These are phyloP conservation scores for Coracias cyanogaster DNA, from an alignment of 2,797 vertebrate species.

Conservation along the genomic window DNA sequence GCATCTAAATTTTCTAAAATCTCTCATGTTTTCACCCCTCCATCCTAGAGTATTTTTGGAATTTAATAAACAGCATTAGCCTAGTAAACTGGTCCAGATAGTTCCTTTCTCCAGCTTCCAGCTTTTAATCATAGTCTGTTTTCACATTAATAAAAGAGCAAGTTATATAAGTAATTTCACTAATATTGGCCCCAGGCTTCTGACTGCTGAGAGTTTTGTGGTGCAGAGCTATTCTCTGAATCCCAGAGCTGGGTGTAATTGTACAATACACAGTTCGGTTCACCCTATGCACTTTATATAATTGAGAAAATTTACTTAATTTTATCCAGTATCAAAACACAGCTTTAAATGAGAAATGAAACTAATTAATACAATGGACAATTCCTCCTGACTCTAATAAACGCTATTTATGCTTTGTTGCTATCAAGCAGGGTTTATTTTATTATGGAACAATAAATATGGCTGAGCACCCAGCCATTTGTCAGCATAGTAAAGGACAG, in stretches of 20 bases:
- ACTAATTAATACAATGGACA: constrained; percentile 5
- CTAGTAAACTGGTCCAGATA: constrained; percentile 11
- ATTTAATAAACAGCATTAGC: constrained; percentile 26
- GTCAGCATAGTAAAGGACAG: constrained; percentile 3
- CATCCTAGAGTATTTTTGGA: not conserved
- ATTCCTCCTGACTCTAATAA: constrained; percentile 33
- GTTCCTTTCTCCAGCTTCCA: constrained; percentile 34
- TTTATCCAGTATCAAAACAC: constrained; percentile 19
- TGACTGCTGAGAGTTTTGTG: constrained; percentile 50
- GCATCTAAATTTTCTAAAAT: not conserved
- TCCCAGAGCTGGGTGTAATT: constrained; percentile 47
- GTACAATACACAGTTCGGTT: not conserved
- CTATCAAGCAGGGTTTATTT: constrained; percentile 6
- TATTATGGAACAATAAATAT: not conserved
- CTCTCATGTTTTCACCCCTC: not conserved
- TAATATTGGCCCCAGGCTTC: constrained; percentile 58
- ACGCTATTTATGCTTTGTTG: constrained; percentile 11
- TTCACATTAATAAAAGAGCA: constrained; percentile 60
- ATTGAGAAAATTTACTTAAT: constrained; percentile 54
- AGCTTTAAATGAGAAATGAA: constrained; percentile 40
- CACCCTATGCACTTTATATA: constrained; percentile 18
- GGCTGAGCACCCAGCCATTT: constrained; percentile 2
- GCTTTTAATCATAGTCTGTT: constrained; percentile 67
- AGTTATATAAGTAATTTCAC: constrained; percentile 65
- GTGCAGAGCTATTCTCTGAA: constrained; percentile 25